phyloP scores from a whole-genome alignment of 2,888 invertebrate species.

The Idaea aversata region DNA sequence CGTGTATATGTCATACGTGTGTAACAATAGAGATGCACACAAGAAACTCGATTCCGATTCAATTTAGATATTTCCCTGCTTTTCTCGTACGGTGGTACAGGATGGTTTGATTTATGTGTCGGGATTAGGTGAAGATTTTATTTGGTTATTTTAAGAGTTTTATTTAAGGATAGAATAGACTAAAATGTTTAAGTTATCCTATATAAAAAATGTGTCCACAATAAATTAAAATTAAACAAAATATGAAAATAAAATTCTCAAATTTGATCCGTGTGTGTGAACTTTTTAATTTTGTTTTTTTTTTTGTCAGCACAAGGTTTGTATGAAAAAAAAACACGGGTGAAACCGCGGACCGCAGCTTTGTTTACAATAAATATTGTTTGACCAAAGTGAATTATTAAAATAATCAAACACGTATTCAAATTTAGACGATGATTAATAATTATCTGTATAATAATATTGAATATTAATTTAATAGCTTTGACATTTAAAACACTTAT shows the following conservation, averaged over 20 bases:
- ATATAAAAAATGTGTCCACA: background rate
- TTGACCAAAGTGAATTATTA: background rate
- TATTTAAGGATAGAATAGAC: background rate
- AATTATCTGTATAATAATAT: background rate
- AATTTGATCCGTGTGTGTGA: too few relatives aligned
- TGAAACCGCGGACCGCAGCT: too few relatives aligned
- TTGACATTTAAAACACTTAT: background rate
- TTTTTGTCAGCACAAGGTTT: too few relatives aligned
- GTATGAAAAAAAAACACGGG: too few relatives aligned
- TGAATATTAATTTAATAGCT: background rate
- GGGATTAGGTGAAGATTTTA: constrained; percentile 27
- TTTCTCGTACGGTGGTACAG: constrained; percentile 14
- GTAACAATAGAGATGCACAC: constrained; percentile 34
- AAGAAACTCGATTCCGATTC: constrained; percentile 54
- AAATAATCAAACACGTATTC: background rate
- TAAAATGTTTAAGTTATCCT: background rate
- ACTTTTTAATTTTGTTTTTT: too few relatives aligned
- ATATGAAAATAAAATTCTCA: too few relatives aligned
- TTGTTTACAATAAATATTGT: too few relatives aligned
- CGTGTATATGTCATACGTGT: background rate
- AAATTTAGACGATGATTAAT: background rate
- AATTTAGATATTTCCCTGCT: constrained; percentile 52
- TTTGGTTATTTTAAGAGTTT: constrained; percentile 16
- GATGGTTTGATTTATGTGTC: constrained; percentile 34
- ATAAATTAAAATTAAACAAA: too few relatives aligned